Evolutionary conservation across 2,888 invertebrate species (phyloP).

Genomic region (Scrobipalpa atriplicella): DNA sequence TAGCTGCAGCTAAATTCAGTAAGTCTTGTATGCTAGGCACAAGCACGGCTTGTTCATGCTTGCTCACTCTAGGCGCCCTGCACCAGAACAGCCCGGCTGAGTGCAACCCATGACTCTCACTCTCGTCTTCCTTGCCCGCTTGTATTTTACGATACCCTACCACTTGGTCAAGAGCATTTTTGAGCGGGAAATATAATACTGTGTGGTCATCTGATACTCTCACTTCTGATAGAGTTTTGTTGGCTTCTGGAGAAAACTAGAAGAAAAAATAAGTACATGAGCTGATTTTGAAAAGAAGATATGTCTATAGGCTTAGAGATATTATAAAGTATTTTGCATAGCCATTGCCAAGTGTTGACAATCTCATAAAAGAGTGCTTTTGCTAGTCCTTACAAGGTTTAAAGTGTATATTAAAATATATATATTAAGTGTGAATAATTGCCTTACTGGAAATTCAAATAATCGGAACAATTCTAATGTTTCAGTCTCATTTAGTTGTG

Average conservation of each 20-base stretch:
- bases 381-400: no score
- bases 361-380: no score
- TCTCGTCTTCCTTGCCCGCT: slow-evolving; percentile 71
- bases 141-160: slow-evolving; percentile 86
- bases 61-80: slow-evolving; percentile 58
- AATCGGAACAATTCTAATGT: slow-evolving; percentile 73
- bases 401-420: not conserved
- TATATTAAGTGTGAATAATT: not conserved
- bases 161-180: slow-evolving; percentile 81
- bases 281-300: slow-evolving; percentile 1
- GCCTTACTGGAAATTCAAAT: slow-evolving; percentile 83
- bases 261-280: slow-evolving; percentile 38
- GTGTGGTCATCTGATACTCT: slow-evolving; percentile 78
- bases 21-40: slow-evolving; percentile 75
- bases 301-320: no score
- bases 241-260: slow-evolving; percentile 70
- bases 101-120: slow-evolving; percentile 59
- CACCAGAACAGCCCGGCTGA: slow-evolving; percentile 69
- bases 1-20: slow-evolving; percentile 69
- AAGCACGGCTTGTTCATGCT: slow-evolving; percentile 75
- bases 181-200: slow-evolving; percentile 86
- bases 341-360: no score
- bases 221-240: slow-evolving; percentile 80
- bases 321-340: not conserved
- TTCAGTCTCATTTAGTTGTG: slow-evolving; percentile 67